Evolutionary conservation across 2,797 vertebrate species (phyloP), one percentile per base, ranked within the genome.

Genomic region (Gymnoscopelus braueri): DNA sequence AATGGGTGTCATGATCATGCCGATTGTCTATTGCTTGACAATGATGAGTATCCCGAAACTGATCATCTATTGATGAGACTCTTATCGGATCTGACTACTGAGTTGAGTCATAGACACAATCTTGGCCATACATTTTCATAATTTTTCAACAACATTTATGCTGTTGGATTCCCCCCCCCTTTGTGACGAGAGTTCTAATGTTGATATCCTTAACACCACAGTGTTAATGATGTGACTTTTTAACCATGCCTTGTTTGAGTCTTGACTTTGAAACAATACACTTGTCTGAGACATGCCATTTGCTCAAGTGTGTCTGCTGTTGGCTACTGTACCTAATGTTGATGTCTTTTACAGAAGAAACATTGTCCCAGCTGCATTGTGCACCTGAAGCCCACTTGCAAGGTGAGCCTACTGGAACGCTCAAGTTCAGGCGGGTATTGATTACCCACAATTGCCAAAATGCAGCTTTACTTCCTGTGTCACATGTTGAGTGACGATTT

Each of bases 321-420:
- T 70, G 67, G 48, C 14, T 39, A 69, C n/a, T 14, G 52, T 35
- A 26, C 60, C 75, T 89, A 47, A 94, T 35, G 11, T 26, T 50
- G 69, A 2, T 77, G 71, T 72, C 0, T 47, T 81, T 8, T 56
- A 73, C 94, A 98, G 97, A 95, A 95, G 80, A 97, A 98, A 91
- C 94, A 96, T 98, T 13, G 96, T 97, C 24, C 97, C 97, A 9
- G 96, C 96, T 1, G 96, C 97, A 94, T 97, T 52, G 96, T 98
- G 68, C 95, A 96, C 0, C 93, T 98, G 87, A 98, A 98, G 90
- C 97, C 97, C n/a, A 95, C 95, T 0, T 94, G 97, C 61, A 98
- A 97, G 95, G 97, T 97, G n/a, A n/a, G n/a, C n/a, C n/a, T n/a
- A n/a, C n/a, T n/a, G n/a, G n/a, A n/a, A n/a, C n/a, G n/a, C n/a